These are phyloP conservation scores for Marmota monax DNA, from an alignment of 2,113 vertebrate species.

Conservation along the genomic window DNA sequence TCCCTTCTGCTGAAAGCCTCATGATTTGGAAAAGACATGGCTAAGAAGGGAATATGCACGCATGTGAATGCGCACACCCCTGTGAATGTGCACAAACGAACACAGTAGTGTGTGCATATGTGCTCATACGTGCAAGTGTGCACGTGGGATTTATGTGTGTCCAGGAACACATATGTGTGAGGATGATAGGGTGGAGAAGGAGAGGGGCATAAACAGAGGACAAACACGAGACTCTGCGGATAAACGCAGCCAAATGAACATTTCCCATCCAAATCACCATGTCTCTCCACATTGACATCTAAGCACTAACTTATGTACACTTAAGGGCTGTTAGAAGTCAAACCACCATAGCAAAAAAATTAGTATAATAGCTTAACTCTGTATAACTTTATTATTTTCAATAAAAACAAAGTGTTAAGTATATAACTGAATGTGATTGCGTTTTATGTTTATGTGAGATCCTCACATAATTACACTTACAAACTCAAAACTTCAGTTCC, in stretches of 20 bases:
- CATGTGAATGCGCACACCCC: too few relatives aligned
- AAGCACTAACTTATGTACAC: conserved; percentile 9
- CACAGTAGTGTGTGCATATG: rapidly evolving
- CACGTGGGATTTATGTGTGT: too few relatives aligned
- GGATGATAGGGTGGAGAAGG: background rate
- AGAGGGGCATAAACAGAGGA: background rate
- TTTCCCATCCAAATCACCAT: background rate
- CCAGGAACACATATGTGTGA: too few relatives aligned
- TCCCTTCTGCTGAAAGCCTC: background rate
- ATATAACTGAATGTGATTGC: background rate
- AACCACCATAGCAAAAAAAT: background rate
- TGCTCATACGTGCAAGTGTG: background rate
- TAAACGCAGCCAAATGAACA: background rate
- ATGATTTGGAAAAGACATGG: background rate
- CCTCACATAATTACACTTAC: background rate
- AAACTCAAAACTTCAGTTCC: background rate
- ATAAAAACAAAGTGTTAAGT: conserved; percentile 36
- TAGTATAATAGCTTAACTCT: background rate
- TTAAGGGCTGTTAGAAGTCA: background rate
- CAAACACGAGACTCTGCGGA: background rate
- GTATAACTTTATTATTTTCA: conserved; percentile 60
- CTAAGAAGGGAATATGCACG: rapidly evolving
- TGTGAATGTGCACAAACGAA: background rate
- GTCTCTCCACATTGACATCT: background rate
- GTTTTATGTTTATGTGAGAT: background rate